Base-by-base conservation (phyloP, 2,113 vertebrate genomes). In the Rafetus swinhoei region DNA sequence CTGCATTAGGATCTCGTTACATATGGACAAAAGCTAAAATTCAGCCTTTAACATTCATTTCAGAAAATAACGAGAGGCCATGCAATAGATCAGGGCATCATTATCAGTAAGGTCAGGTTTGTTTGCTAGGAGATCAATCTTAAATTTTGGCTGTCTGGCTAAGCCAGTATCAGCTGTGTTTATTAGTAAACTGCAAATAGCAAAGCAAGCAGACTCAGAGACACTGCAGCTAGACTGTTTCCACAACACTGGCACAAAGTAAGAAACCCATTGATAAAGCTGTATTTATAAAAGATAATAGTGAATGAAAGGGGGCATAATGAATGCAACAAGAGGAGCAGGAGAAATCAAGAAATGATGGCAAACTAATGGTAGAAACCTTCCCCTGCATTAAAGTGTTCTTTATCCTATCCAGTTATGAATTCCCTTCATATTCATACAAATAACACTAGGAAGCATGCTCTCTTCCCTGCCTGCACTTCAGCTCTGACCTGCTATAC, bases 151-250 rank as follows among this genome's bases (percentile, higher is more conserved):
- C 32, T 94, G 91, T 94, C 85, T n/a, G 81, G 39, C 86, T 96
- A 96, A 96, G 96, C 92, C n/a, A 84, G 50, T 93, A 69, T 96
- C 93, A 90, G 90, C 88, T 96, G 79, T 95, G 91, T 91, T 97
- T 97, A 95, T 93, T 91, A 96, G 90, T 91, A 96, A 97, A 95
- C 90, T 85, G 84, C 53, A 95, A 92, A 62, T 59, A 81, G 89
- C 54, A 90, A 96, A 92, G 92, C 93, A 96, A 93, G 89, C 1
- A 6, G 81, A 62, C 62, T 85, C 81, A 93, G 76, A 97, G 95
- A 97, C 94, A 94, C 4, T 92, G 84, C 85, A 79, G 90, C 91
- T 79, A 94, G 56, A 93, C 82, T 92, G 83, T 95, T 97, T 97
- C 90, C 90, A 96, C 86, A 96, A 81, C 82, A 92, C 7, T 94